These are phyloP conservation scores for Eubucco bourcierii DNA, from an alignment of 2,113 vertebrate species.

Conservation along the genomic window DNA sequence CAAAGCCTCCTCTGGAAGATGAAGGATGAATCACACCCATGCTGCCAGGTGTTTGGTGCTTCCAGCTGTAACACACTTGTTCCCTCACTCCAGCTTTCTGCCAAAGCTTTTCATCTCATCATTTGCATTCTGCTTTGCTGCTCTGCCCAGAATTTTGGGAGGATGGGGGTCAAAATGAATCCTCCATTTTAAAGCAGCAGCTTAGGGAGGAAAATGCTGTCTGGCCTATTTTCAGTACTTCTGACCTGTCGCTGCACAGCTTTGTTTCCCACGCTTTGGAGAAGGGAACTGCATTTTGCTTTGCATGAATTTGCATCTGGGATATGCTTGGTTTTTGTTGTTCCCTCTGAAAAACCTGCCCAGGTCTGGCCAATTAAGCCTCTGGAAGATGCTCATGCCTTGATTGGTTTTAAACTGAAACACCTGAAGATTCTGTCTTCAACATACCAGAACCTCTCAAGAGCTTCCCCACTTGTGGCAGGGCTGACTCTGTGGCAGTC, in stretches of 20 bases:
- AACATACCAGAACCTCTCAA: neutral
- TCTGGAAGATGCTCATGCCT: neutral
- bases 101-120: neutral
- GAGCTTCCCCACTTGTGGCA: neutral
- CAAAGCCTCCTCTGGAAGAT: fast-evolving
- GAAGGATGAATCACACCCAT: fast-evolving
- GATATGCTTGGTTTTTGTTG: neutral
- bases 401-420: neutral
- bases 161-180: neutral
- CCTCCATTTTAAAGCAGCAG: neutral
- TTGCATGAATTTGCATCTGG: conserved; percentile 22
- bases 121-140: neutral
- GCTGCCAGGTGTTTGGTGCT: fast-evolving
- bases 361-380: neutral
- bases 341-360: neutral
- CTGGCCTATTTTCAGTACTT: neutral
- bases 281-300: neutral
- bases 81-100: neutral
- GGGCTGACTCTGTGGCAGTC: neutral
- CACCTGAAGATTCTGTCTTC: neutral
- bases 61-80: fast-evolving
- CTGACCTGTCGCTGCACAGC: neutral
- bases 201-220: neutral
- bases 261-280: neutral
- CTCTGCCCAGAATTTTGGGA: neutral